Percentiles rank a stretch among this genome's conserved stretches.
These are phyloP conservation scores for Netelia melanura DNA, from an alignment of 2,888 invertebrate genomes.

Conservation along the genomic window DNA sequence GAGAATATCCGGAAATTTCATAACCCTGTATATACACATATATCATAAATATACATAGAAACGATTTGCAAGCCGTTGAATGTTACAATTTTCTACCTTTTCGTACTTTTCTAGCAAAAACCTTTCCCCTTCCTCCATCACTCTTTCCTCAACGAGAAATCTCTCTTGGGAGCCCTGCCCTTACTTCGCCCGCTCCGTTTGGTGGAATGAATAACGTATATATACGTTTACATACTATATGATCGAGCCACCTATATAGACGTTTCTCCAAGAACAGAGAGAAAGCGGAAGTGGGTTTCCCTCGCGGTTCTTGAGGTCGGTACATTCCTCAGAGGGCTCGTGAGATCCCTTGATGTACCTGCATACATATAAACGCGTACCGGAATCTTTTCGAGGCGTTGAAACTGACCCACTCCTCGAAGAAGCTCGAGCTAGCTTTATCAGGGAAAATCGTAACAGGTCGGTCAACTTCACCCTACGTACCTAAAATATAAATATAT, in stretches of 20 bases:
- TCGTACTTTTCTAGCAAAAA: not conserved
- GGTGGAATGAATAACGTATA: constrained; percentile 2
- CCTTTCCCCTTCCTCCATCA: not conserved
- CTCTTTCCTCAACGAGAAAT: not conserved
- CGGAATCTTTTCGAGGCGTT: not conserved
- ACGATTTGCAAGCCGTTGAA: not conserved
- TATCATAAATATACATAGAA: not conserved
- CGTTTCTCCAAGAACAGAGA: constrained; percentile 8
- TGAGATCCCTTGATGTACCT: constrained; percentile 8
- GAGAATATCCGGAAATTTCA: not conserved
- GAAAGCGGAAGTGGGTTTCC: not conserved
- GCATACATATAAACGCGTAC: not conserved
- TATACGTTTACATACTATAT: constrained; percentile 1
- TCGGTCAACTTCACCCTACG: constrained; percentile 21
- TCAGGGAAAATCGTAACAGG: constrained; percentile 5
- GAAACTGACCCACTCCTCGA: constrained; percentile 26
- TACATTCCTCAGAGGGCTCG: constrained; percentile 24
- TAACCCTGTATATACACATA: not conserved
- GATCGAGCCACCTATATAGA: not conserved
- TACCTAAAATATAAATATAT: not conserved
- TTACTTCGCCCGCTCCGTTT: not conserved
- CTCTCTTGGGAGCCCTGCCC: not conserved
- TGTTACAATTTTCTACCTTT: not conserved
- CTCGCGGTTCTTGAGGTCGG: constrained; percentile 22
- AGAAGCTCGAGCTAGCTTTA: not conserved